Conservation (phyloP, 2,888 invertebrate genomes). For the Cerastis rubricosa region DNA sequence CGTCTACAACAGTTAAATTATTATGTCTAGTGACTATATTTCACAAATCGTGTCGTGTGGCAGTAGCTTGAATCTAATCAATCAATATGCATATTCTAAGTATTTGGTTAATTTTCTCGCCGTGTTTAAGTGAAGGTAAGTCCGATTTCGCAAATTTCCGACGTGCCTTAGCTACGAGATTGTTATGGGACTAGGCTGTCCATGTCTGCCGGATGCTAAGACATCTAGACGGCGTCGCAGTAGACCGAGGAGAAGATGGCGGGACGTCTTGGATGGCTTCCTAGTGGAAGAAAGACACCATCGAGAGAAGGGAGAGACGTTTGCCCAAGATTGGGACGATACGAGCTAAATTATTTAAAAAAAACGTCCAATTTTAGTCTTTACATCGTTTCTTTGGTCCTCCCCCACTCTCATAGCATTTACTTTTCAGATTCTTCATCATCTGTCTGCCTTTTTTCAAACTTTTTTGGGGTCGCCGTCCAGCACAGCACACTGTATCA, state of each 20-base stretch:
- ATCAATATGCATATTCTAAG: not conserved
- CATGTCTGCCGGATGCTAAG: too few species aligned
- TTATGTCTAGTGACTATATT: not conserved
- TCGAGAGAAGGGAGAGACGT: not conserved
- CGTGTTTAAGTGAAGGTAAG: not conserved
- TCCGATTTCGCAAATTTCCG: too few species aligned
- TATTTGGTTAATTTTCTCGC: not conserved
- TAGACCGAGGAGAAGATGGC: not conserved
- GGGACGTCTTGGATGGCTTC: not conserved
- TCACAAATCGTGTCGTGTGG: not conserved
- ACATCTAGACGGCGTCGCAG: too few species aligned
- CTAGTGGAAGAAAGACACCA: not conserved
- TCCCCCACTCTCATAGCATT: too few species aligned
- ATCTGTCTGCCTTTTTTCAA: too few species aligned
- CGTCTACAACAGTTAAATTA: too few species aligned
- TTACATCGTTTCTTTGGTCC: too few species aligned
- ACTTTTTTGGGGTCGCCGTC: not conserved
- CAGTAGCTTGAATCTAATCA: not conserved
- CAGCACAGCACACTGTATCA: not conserved
- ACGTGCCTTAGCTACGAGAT: too few species aligned
- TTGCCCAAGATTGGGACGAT: not conserved
- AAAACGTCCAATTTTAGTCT: too few species aligned
- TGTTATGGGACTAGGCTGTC: too few species aligned
- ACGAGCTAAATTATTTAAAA: not conserved
- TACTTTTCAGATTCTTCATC: not conserved